Percentiles rank a stretch among this genome's conserved stretches.
Conservation (phyloP, 2,797 vertebrate species). For the Microctenopoma steveboyesi region DNA sequence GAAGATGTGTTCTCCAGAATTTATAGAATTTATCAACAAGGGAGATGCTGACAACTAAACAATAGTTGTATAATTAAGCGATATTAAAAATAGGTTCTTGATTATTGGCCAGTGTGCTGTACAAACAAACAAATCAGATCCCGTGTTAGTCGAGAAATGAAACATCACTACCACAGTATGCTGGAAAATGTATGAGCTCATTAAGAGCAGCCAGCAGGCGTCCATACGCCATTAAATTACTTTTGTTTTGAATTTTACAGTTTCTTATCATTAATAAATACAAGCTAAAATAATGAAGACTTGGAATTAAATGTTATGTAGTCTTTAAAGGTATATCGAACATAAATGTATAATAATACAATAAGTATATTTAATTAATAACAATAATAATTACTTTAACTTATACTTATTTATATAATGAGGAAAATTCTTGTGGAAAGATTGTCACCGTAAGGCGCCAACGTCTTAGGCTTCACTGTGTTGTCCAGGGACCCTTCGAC, state of each 20-base stretch:
- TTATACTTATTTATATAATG: too few species aligned
- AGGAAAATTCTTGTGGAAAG: too few species aligned
- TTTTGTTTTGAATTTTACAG: slow-evolving; percentile 53
- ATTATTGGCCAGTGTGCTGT: slow-evolving; percentile 55
- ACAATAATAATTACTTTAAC: too few species aligned
- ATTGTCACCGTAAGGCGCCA: too few species aligned
- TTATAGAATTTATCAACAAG: background rate
- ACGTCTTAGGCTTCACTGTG: too few species aligned
- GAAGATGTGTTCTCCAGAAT: background rate
- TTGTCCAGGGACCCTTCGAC: too few species aligned
- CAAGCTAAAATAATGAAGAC: slow-evolving; percentile 29
- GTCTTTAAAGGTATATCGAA: slow-evolving; percentile 12
- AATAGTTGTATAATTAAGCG: slow-evolving; percentile 21
- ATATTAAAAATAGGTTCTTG: slow-evolving; percentile 39
- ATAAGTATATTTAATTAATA: too few species aligned
- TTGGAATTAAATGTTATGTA: slow-evolving; percentile 29
- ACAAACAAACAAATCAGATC: slow-evolving; percentile 50
- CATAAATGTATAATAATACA: too few species aligned
- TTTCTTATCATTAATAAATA: slow-evolving; percentile 41
- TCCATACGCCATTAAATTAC: slow-evolving; percentile 44
- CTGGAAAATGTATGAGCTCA: slow-evolving; percentile 38
- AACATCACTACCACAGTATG: slow-evolving; percentile 33
- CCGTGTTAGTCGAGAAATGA: slow-evolving; percentile 49
- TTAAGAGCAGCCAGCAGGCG: slow-evolving; percentile 40
- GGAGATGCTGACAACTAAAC: background rate